Base-by-base conservation (phyloP, 2,113 vertebrate species). In the Coregonus clupeaformis region DNA sequence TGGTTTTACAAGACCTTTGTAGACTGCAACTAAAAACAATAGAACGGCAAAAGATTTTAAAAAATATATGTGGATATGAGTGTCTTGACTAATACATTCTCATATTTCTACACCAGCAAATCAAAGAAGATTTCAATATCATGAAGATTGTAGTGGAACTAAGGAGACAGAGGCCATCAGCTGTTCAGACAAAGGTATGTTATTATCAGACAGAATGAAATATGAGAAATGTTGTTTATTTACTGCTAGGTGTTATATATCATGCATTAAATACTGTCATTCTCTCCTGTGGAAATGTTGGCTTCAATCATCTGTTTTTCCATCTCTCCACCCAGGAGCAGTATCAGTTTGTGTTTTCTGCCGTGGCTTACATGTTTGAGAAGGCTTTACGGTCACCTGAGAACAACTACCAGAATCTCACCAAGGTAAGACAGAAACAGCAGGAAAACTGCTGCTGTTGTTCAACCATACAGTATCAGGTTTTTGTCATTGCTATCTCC, bases 181-280 rank as follows among this genome's bases (percentile, higher is more conserved):
- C 88, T 0, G 92, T 95, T 3, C 94, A 96, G 77, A 95, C 94
- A 0, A 91, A 92, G 85, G 94, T 95, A 81, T 16, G 18, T 52
- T 52, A 52, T 52, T 52, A 52, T 52, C 49, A 5, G 3, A 18
- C 49, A 52, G 12, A 52, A 52, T 42, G 11, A 42, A 9, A 42
- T 42, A 11, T 12, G 36, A 42, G 9, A 42, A 11, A 11, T 52
- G 18, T 3, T 52, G 49, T 52, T 13, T 52, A 52, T 52, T 13
- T 52, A 18, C 16, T 42, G 36, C 36, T 11, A 9, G 12, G 16
- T 18, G 16, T 52, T 18, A 52, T 52, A 16, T 18, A 52, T 52
- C 36, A 42, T 11, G 36, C 36, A 52, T 4, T 52, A 52, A 13
- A 52, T 52, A 52, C 14, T 52, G 14, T 13, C 5, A 18, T 52